Conservation (phyloP, 2,888 invertebrate genomes). For the Amblyjoppa fuscipennis region DNA sequence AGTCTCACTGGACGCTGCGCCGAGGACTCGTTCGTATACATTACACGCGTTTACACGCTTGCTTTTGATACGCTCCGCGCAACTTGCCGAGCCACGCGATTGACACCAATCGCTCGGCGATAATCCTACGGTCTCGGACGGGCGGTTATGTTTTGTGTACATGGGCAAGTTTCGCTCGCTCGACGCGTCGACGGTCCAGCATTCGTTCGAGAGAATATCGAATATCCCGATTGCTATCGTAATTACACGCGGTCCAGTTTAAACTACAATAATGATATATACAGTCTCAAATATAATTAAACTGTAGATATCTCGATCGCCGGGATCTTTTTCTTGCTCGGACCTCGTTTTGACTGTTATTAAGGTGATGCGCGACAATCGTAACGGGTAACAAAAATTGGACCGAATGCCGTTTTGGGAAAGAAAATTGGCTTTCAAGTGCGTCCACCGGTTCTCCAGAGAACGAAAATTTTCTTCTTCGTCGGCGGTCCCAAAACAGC, state of each 20-base stretch:
- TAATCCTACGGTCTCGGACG: slow-evolving; percentile 22
- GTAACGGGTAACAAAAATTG: too few species aligned
- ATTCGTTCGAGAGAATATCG: neutral
- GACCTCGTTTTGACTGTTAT: too few species aligned
- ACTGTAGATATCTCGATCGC: neutral
- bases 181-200: neutral
- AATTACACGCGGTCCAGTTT: too few species aligned
- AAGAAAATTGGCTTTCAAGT: too few species aligned
- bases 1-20: neutral
- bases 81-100: slow-evolving; percentile 69
- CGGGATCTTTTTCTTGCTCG: neutral
- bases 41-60: slow-evolving; percentile 52
- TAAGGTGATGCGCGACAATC: too few species aligned
- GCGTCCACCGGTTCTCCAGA: too few species aligned
- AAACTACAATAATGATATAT: too few species aligned
- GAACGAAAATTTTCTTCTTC: neutral
- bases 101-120: slow-evolving; percentile 37
- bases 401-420: too few species aligned
- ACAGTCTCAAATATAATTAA: too few species aligned
- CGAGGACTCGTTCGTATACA: slow-evolving; percentile 18
- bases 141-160: neutral
- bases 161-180: neutral
- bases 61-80: slow-evolving; percentile 52
- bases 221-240: neutral
- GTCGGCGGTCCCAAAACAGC: too few species aligned